A percentile compares a stretch with the other conserved stretches of the same genome.
Conservation (phyloP, 2,888 invertebrate genomes). For the Poecilobothrus nobilitatus region DNA sequence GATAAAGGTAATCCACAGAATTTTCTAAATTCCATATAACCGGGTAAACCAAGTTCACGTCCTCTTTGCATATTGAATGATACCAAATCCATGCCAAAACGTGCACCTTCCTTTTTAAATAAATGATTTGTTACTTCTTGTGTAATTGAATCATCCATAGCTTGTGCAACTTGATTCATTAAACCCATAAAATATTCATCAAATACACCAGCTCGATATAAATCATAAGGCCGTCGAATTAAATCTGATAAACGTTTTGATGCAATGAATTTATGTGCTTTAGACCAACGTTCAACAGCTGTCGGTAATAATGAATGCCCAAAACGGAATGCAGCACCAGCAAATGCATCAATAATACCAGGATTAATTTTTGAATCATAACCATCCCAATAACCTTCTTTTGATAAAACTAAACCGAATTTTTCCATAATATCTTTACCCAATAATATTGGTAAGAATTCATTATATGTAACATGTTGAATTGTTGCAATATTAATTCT, state of each 20-base stretch:
- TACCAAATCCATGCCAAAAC: conserved; percentile 82
- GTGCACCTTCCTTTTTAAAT: conserved; percentile 65
- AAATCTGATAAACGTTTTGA: conserved; percentile 81
- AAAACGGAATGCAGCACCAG: conserved; percentile 86
- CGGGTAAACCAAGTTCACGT: conserved; percentile 82
- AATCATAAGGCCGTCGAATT: conserved; percentile 79
- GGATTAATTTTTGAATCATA: conserved; percentile 80
- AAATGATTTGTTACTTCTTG: conserved; percentile 84
- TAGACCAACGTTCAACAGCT: conserved; percentile 87
- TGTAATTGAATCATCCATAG: conserved; percentile 90
- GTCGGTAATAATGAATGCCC: conserved; percentile 86
- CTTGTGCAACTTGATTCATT: conserved; percentile 89
- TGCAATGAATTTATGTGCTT: conserved; percentile 89
- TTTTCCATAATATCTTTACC: conserved; percentile 89
- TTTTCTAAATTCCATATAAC: conserved; percentile 87
- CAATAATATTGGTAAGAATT: conserved; percentile 78
- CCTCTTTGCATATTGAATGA: conserved; percentile 91
- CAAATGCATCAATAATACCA: conserved; percentile 79
- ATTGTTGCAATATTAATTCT: conserved; percentile 78
- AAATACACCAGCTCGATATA: conserved; percentile 81
- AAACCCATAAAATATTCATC: conserved; percentile 90
- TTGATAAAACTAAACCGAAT: conserved; percentile 73
- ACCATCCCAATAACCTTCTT: conserved; percentile 54
- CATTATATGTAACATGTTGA: conserved; percentile 84
- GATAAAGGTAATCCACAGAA: conserved; percentile 79